A percentile compares a stretch with the other conserved stretches of the same genome.
These are phyloP conservation scores for Cosmopolites sordidus DNA, from an alignment of 2,888 invertebrate species.

Conservation along the genomic window DNA sequence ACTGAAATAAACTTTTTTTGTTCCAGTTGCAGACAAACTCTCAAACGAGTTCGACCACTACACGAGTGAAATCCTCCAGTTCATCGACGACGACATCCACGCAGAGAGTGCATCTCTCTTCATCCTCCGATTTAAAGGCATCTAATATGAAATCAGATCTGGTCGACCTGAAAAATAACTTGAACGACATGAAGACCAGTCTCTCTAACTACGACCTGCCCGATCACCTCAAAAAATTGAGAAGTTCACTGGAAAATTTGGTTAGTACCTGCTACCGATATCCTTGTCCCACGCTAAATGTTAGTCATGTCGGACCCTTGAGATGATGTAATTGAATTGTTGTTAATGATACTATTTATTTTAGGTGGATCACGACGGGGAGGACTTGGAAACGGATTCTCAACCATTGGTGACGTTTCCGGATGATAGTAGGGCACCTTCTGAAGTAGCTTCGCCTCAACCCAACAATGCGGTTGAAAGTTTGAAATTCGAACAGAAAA, in stretches of 20 bases:
- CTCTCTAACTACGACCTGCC: conserved; percentile 31
- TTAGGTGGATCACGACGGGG: conserved; percentile 53
- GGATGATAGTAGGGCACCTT: conserved; percentile 69
- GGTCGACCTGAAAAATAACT: conserved; percentile 74
- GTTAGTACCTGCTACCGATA: conserved; percentile 43
- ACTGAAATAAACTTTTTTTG: background rate
- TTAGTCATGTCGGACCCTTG: background rate
- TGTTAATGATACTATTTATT: background rate
- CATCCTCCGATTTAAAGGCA: conserved; percentile 70
- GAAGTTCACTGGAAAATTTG: conserved; percentile 74
- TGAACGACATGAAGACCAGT: conserved; percentile 78
- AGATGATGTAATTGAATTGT: background rate
- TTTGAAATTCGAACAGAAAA: conserved; percentile 79
- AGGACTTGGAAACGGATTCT: conserved; percentile 41
- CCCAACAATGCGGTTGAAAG: conserved; percentile 54
- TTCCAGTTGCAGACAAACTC: conserved; percentile 52
- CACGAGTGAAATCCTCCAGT: conserved; percentile 54
- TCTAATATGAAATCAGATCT: conserved; percentile 78
- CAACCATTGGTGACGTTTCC: conserved; percentile 79
- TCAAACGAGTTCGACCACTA: conserved; percentile 55
- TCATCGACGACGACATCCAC: conserved; percentile 46
- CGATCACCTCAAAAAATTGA: conserved; percentile 45
- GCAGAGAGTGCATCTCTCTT: conserved; percentile 40
- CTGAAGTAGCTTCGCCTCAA: conserved; percentile 42
- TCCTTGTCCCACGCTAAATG: background rate